These are phyloP conservation scores for Oncorhynchus nerka DNA, from an alignment of 2,113 vertebrate species.

Conservation along the genomic window DNA sequence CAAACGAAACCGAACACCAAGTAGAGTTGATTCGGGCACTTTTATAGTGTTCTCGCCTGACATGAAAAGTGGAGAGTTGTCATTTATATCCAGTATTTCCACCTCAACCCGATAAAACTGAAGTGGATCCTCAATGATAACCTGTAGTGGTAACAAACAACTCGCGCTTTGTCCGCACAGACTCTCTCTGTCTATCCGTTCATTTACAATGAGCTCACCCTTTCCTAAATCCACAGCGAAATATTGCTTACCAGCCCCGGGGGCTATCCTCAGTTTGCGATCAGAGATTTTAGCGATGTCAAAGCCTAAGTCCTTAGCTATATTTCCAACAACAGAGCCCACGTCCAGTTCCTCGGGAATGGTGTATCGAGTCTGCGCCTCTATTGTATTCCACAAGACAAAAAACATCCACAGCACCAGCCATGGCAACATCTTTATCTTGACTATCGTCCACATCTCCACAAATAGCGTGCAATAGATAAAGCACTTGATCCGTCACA, in stretches of 20 bases:
- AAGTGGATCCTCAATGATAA: constrained; percentile 73
- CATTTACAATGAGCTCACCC: constrained; percentile 65
- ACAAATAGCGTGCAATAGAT: not conserved
- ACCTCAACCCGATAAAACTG: constrained; percentile 72
- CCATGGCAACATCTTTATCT: too few relatives aligned
- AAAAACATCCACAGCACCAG: not conserved
- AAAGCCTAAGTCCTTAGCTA: constrained; percentile 73
- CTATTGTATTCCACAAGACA: constrained; percentile 70
- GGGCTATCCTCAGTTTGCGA: constrained; percentile 70
- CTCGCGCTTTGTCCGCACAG: constrained; percentile 68
- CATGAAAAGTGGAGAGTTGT: constrained; percentile 75
- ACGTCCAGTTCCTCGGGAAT: constrained; percentile 72
- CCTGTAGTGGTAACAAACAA: constrained; percentile 70
- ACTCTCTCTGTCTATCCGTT: constrained; percentile 74
- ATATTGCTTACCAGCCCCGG: constrained; percentile 64
- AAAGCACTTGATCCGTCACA: not conserved
- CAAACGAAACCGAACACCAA: constrained; percentile 60
- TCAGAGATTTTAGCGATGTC: constrained; percentile 59
- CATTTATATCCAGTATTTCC: constrained; percentile 74
- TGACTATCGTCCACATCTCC: too few relatives aligned
- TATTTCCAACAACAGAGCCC: constrained; percentile 71
- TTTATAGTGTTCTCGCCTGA: constrained; percentile 64
- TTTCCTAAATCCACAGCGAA: constrained; percentile 68
- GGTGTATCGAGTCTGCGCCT: constrained; percentile 63
- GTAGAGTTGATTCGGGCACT: constrained; percentile 52